Conservation (phyloP, 2,888 invertebrate genomes). For the Mesochorus sp. region DNA sequence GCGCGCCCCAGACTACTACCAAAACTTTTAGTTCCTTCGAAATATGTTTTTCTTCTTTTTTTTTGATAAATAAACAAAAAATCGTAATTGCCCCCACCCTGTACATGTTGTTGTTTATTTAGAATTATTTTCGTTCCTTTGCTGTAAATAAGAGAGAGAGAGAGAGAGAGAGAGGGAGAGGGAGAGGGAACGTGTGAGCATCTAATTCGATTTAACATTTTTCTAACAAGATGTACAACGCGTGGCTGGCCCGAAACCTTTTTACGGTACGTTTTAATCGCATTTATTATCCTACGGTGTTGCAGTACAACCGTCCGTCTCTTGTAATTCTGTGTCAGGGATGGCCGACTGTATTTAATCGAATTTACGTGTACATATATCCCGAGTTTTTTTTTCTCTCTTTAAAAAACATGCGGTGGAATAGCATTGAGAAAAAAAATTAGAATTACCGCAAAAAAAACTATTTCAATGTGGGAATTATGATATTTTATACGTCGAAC, state of each 20-base stretch:
- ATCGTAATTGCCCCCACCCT: constrained; percentile 71
- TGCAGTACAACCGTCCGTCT: constrained; percentile 4
- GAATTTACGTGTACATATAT: background rate
- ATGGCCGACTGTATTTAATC: constrained; percentile 15
- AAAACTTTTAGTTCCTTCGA: constrained; percentile 64
- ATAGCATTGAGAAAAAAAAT: too few species aligned
- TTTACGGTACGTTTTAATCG: constrained; percentile 71
- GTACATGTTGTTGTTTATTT: background rate
- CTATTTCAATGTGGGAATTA: too few species aligned
- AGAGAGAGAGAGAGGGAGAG: too few species aligned
- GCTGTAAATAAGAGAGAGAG: too few species aligned
- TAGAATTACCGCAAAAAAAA: too few species aligned
- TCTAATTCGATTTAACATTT: constrained; percentile 69
- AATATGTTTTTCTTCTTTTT: constrained; percentile 62
- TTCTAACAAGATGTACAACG: constrained; percentile 71
- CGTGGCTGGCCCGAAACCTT: constrained; percentile 67
- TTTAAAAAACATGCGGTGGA: background rate
- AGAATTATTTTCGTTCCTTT: too few species aligned
- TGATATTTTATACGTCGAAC: too few species aligned
- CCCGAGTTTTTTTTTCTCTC: background rate
- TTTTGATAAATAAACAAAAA: constrained; percentile 72
- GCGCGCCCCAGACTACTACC: constrained; percentile 55
- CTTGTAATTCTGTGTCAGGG: constrained; percentile 51
- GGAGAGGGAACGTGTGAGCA: constrained; percentile 12
- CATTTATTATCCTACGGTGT: constrained; percentile 62